A percentile compares a stretch with the other conserved stretches of the same genome.
phyloP scores from a whole-genome alignment of 2,888 invertebrate genomes.

The Ectemnius cavifrons region DNA sequence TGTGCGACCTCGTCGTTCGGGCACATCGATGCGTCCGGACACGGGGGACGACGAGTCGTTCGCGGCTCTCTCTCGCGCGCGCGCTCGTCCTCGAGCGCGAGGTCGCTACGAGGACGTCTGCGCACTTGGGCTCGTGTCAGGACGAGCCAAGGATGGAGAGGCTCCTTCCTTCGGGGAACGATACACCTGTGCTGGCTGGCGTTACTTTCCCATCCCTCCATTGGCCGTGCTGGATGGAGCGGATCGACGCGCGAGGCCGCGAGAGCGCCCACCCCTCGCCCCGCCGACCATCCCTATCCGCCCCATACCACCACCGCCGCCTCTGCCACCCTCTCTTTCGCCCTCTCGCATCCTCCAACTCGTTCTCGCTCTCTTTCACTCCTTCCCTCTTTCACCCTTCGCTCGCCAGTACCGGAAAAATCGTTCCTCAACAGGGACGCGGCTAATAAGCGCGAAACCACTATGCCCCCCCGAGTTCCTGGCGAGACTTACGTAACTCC shows the following conservation, averaged over 20 bases:
- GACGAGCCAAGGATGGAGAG: conserved; percentile 31
- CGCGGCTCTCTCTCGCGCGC: conserved; percentile 48
- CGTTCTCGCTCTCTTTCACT: conserved; percentile 6
- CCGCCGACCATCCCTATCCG: too few relatives aligned
- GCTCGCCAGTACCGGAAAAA: conserved; percentile 8
- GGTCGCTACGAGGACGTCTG: conserved; percentile 49
- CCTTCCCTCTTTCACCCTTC: not conserved
- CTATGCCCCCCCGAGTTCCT: conserved; percentile 7
- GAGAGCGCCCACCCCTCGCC: too few relatives aligned
- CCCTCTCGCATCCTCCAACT: not conserved
- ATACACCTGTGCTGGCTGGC: conserved; percentile 22
- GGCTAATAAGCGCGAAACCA: conserved; percentile 10
- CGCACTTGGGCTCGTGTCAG: conserved; percentile 44
- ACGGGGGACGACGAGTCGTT: conserved; percentile 47
- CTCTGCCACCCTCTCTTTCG: too few relatives aligned
- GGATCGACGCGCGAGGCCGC: conserved; percentile 22
- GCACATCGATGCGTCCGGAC: conserved; percentile 60
- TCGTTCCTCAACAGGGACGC: conserved; percentile 7
- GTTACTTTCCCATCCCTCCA: conserved; percentile 12
- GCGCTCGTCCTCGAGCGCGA: conserved; percentile 32
- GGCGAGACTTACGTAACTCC: conserved; percentile 9
- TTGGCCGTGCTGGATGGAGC: conserved; percentile 9
- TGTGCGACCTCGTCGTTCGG: conserved; percentile 37
- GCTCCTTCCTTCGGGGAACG: conserved; percentile 26
- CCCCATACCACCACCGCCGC: too few relatives aligned